Percentiles rank a stretch among this genome's conserved stretches.
phyloP scores from a whole-genome alignment of 2,888 invertebrate genomes.

The Sclerodermus sp. region DNA sequence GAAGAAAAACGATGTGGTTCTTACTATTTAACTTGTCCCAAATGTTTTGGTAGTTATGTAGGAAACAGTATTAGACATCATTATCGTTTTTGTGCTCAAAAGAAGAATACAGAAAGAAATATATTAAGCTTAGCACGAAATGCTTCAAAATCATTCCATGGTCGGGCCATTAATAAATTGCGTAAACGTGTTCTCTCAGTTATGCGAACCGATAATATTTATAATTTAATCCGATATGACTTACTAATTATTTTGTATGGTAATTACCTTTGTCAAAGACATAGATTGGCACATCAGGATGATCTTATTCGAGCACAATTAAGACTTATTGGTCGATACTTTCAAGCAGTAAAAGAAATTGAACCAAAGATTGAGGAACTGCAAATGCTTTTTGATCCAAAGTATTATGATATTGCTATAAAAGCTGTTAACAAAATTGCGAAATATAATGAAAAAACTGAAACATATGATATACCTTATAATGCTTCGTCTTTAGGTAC shows the following conservation, averaged over 20 bases:
- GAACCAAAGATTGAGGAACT: slow-evolving; percentile 10
- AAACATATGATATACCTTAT: neutral
- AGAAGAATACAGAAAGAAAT: slow-evolving; percentile 12
- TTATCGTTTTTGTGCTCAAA: slow-evolving; percentile 13
- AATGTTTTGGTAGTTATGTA: slow-evolving; percentile 21
- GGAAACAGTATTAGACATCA: slow-evolving; percentile 22
- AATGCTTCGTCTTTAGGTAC: neutral
- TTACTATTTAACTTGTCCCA: slow-evolving; percentile 23
- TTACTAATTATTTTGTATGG: slow-evolving; percentile 20
- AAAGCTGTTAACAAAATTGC: slow-evolving; percentile 12
- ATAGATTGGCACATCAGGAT: slow-evolving; percentile 13
- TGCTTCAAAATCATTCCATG: slow-evolving; percentile 4
- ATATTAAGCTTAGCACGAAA: slow-evolving; percentile 1
- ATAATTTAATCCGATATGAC: slow-evolving; percentile 20
- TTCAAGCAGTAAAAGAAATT: slow-evolving; percentile 6
- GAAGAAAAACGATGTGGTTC: slow-evolving; percentile 4
- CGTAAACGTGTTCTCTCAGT: slow-evolving; percentile 18
- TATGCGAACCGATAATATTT: slow-evolving; percentile 23
- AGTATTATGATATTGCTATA: slow-evolving; percentile 14
- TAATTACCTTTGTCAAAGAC: slow-evolving; percentile 20
- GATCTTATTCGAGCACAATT: slow-evolving; percentile 19
- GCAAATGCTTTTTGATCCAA: slow-evolving; percentile 12
- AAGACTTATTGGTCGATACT: slow-evolving; percentile 15
- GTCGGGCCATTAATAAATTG: slow-evolving; percentile 8
- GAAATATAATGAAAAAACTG: neutral